Evolutionary conservation across 2,113 vertebrate species (phyloP).

Genomic region (Prochilodus magdalenae): DNA sequence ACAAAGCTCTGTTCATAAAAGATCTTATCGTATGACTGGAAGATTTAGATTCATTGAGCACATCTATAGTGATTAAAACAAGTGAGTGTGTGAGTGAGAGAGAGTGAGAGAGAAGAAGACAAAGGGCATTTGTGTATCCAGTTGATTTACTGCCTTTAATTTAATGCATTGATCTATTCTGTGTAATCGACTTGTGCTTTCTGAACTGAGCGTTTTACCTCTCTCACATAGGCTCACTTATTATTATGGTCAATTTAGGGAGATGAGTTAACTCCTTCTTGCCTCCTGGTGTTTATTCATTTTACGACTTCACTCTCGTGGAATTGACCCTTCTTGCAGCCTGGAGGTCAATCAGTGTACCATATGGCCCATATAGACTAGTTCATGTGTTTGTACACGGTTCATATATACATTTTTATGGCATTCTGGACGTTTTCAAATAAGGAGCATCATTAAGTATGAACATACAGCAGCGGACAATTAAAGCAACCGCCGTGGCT

Average conservation of each 20-base stretch:
- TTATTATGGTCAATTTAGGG: not conserved
- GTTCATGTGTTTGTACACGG: not conserved
- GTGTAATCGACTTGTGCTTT: not conserved
- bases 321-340: slow-evolving; percentile 16
- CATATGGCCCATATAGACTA: not conserved
- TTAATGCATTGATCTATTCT: not conserved
- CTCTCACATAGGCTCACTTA: not conserved
- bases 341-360: not conserved
- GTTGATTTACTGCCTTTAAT: not conserved
- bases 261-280: slow-evolving; percentile 12
- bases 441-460: not conserved
- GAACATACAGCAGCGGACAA: not conserved
- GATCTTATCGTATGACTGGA: not conserved
- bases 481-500: not conserved
- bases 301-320: slow-evolving; percentile 5
- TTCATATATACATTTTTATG: not conserved
- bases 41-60: not conserved
- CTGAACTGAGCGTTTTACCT: not conserved
- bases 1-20: not conserved
- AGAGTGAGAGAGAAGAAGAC: not conserved
- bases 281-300: not conserved
- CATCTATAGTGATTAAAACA: not conserved
- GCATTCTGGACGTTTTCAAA: not conserved
- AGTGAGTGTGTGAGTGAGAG: not conserved
- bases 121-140: not conserved